These are phyloP conservation scores for Garra rufa DNA, from an alignment of 2,113 vertebrate genomes.

Conservation along the genomic window DNA sequence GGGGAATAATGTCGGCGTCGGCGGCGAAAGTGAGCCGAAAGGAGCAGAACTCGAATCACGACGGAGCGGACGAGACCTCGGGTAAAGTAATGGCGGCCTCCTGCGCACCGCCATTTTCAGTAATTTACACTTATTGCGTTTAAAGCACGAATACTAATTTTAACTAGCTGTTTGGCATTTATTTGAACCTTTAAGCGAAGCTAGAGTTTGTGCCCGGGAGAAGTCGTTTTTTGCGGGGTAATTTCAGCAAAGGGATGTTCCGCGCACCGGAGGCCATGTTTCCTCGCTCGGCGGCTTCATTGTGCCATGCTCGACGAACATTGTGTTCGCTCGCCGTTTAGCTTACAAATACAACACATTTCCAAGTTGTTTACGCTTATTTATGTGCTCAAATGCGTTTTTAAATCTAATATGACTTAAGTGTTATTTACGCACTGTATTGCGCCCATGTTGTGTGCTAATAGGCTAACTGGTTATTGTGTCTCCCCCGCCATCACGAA, in stretches of 20 bases:
- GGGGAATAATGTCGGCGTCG: slow-evolving; percentile 82
- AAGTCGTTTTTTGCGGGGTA: neutral
- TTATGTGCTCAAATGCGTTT: neutral
- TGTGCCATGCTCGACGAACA: slow-evolving; percentile 59
- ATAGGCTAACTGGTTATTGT: slow-evolving; percentile 52
- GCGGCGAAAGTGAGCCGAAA: slow-evolving; percentile 87
- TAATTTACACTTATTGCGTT: slow-evolving; percentile 1
- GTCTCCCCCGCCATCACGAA: slow-evolving; percentile 53
- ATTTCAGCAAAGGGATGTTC: slow-evolving; percentile 38
- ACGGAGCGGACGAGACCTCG: slow-evolving; percentile 87
- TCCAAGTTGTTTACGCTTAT: neutral
- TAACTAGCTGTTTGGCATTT: neutral
- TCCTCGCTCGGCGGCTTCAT: slow-evolving; percentile 54
- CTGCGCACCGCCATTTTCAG: slow-evolving; percentile 74
- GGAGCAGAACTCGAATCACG: slow-evolving; percentile 89
- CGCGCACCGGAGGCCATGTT: slow-evolving; percentile 62
- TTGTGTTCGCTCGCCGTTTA: neutral
- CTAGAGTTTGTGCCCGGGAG: neutral
- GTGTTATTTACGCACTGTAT: neutral
- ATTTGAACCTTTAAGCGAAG: neutral
- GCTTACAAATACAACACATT: neutral
- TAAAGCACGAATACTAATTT: neutral
- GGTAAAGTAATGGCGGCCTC: slow-evolving; percentile 74
- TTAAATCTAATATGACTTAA: neutral
- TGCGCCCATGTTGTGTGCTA: neutral